These are phyloP conservation scores for Prionace glauca DNA, from an alignment of 2,797 vertebrate species.

Conservation along the genomic window DNA sequence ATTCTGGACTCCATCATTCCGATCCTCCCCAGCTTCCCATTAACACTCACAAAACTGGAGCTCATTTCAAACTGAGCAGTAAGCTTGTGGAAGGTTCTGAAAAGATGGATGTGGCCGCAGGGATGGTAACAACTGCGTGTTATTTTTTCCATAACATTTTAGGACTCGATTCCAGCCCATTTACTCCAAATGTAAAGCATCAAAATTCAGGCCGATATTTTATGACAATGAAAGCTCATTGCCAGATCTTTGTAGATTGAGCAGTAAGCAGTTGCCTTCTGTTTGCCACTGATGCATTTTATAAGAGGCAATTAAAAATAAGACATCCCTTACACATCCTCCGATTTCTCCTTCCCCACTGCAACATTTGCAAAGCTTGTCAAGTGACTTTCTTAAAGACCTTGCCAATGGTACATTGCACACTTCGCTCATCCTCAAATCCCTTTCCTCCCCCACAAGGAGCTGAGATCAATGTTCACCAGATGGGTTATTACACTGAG, in stretches of 20 bases:
- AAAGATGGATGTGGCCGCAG: background rate
- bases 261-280: background rate
- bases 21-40: background rate
- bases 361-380: background rate
- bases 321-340: too few relatives aligned
- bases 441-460: background rate
- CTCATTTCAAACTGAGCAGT: background rate
- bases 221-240: background rate
- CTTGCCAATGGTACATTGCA: background rate
- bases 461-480: background rate
- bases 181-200: too few relatives aligned
- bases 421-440: background rate
- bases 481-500: background rate
- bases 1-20: background rate
- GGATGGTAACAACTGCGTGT: background rate
- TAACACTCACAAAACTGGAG: background rate
- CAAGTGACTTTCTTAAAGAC: conserved; percentile 6
- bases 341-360: background rate
- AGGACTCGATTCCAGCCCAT: too few relatives aligned
- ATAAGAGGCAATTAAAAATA: background rate
- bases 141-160: background rate
- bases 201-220: background rate
- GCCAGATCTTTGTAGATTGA: background rate
- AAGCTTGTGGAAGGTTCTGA: background rate
- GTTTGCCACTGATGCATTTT: background rate